Conservation (phyloP, 2,797 vertebrate genomes). For the Sebastes glaucus region DNA sequence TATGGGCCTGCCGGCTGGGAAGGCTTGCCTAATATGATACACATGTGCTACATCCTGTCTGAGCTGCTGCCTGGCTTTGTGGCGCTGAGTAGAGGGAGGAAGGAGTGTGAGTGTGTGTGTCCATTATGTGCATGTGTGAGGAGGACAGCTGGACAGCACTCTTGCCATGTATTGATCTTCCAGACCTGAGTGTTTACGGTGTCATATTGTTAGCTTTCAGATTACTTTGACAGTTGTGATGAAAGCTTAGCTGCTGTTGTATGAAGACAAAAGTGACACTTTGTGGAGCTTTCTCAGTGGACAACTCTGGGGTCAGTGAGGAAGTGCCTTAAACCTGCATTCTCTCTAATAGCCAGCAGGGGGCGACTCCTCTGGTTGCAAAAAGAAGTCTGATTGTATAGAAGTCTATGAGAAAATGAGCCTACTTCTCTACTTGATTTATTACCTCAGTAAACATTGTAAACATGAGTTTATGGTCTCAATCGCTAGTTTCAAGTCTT, state of each 20-base stretch:
- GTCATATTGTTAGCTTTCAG: conserved; percentile 36
- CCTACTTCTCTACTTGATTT: no score
- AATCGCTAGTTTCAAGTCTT: no score
- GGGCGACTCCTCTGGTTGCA: no score
- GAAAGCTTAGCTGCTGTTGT: not conserved
- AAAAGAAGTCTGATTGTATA: no score
- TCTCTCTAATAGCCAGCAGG: no score
- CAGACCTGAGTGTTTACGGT: conserved; percentile 33
- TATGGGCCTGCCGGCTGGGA: conserved; percentile 65
- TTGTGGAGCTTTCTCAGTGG: not conserved
- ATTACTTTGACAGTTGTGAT: not conserved
- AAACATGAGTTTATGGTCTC: no score
- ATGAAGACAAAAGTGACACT: not conserved
- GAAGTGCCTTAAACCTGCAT: no score
- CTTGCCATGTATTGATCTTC: conserved; percentile 34
- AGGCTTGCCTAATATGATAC: conserved; percentile 77
- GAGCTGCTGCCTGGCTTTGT: conserved; percentile 59
- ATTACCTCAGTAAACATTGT: no score
- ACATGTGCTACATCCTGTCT: conserved; percentile 83
- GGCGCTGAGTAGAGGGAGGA: not conserved
- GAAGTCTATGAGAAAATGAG: no score
- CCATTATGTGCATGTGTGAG: conserved; percentile 18
- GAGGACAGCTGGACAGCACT: conserved; percentile 59
- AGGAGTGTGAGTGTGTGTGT: conserved; percentile 24
- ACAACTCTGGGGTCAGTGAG: not conserved